Conservation (phyloP, 1,140 invertebrate species). For the Andricus grossulariae region DNA sequence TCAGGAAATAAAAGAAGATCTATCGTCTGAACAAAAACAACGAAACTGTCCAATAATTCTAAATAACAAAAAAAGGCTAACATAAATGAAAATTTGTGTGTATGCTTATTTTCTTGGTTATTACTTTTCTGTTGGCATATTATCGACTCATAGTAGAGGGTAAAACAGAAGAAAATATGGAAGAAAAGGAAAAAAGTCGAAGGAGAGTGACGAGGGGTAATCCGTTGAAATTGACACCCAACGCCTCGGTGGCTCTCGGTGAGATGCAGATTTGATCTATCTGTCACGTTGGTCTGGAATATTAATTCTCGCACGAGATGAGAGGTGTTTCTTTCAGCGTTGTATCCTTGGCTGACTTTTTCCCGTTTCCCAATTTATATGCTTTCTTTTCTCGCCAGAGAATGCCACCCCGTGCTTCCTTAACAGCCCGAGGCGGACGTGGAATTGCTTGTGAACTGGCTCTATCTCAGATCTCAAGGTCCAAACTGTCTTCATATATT, state of each 20-base stretch:
- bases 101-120: too few relatives aligned
- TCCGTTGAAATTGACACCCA: conserved; percentile 72
- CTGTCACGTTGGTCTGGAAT: conserved; percentile 73
- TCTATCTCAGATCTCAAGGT: conserved; percentile 35
- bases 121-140: conserved; percentile 13
- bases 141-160: not conserved
- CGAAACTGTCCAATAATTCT: too few relatives aligned
- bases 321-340: conserved; percentile 47
- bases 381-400: conserved; percentile 7
- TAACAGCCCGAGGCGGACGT: conserved; percentile 48
- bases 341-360: conserved; percentile 45
- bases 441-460: conserved; percentile 57
- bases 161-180: not conserved
- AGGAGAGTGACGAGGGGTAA: conserved; percentile 58
- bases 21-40: not conserved
- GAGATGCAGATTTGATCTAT: conserved; percentile 74
- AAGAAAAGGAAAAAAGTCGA: conserved; percentile 17
- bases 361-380: conserved; percentile 31
- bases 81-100: too few relatives aligned
- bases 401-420: conserved; percentile 44
- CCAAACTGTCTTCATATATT: conserved; percentile 16
- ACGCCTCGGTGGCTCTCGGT: conserved; percentile 58
- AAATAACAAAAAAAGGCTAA: too few relatives aligned
- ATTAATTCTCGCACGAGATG: conserved; percentile 68
- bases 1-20: conserved; percentile 21